Evolutionary conservation across 2,113 vertebrate species (phyloP), one percentile per base, ranked within the genome.

Genomic region (Leucopsar rothschildi): DNA sequence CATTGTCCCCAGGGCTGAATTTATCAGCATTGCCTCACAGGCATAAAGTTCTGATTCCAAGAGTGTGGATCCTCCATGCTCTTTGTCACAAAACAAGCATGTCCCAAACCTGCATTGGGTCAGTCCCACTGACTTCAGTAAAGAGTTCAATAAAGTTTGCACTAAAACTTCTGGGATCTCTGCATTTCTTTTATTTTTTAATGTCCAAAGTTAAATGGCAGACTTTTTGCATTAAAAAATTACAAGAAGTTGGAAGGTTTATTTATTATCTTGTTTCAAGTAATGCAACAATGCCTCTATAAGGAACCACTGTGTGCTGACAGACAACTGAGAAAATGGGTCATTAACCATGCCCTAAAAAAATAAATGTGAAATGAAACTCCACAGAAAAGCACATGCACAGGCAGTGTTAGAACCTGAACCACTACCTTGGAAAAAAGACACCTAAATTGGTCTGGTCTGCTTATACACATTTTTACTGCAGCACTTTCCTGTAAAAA

Each of bases 401-500:
- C 16, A 37, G 35, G 15, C 12, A 83, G 7, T 28, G 56, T 50
- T 16, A 79, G 28, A 82, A 86, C 25, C 35, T 16, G 27, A 72
- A 59, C 9, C 42, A 29, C 66, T 8, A 5, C 20, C 44, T 76
- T 63, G 31, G 25, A 64, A 35, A 90, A 15, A 44, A 12, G 1
- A 8, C 29, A 44, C 0, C 0, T 9, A 57, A 64, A 15, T 11
- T 27, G 52, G 14, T 40, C 42, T 42, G 40, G 10, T 78, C 61
- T 6, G 2, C 35, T 56, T 11, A 9, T 5, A 64, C 20, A 40
- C 5, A 22, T 71, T 71, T 80, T 66, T 72, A 71, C 25, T 68
- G 63, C 17, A 28, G 24, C 12, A 37, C 40, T 76, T 57, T 59
- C 18, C 55, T 28, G 33, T 31, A 28, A 25, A 55, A 82, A 80